Evolutionary conservation across 2,888 invertebrate genomes (phyloP).

Genomic region (Amphipoea oculea): DNA sequence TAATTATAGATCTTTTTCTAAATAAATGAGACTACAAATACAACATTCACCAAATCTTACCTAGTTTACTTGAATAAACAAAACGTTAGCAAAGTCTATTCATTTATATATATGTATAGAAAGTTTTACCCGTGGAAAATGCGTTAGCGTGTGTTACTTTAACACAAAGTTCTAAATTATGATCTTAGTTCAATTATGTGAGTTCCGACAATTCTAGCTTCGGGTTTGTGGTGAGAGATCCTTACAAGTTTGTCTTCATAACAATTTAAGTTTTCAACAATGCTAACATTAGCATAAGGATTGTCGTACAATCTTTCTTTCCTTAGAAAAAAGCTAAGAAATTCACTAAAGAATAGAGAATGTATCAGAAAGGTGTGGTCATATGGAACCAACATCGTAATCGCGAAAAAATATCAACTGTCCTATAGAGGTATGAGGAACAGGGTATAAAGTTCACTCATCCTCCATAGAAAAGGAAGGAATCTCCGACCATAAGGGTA

Average conservation of each 20-base stretch:
- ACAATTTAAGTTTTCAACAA: conserved; percentile 18
- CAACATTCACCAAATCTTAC: neutral
- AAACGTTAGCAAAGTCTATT: neutral
- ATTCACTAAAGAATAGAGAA: neutral
- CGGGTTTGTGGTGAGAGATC: conserved; percentile 1
- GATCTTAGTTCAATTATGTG: conserved; percentile 36
- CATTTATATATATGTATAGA: neutral
- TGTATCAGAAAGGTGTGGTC: neutral
- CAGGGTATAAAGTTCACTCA: neutral
- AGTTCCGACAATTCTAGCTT: conserved; percentile 21
- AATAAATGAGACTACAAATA: neutral
- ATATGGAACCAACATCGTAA: neutral
- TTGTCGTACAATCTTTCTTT: neutral
- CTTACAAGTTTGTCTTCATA: conserved; percentile 7
- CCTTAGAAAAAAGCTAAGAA: neutral
- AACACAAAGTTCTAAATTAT: conserved; percentile 36
- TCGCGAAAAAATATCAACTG: neutral
- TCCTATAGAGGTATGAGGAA: neutral
- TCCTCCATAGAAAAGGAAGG: neutral
- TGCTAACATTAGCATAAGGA: neutral
- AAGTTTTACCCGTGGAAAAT: conserved; percentile 24
- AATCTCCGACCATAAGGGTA: neutral
- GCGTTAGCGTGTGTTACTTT: neutral
- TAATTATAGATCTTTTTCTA: neutral
- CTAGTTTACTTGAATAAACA: neutral